phyloP scores from a whole-genome alignment of 2,888 invertebrate species.

The Mimas tiliae region DNA sequence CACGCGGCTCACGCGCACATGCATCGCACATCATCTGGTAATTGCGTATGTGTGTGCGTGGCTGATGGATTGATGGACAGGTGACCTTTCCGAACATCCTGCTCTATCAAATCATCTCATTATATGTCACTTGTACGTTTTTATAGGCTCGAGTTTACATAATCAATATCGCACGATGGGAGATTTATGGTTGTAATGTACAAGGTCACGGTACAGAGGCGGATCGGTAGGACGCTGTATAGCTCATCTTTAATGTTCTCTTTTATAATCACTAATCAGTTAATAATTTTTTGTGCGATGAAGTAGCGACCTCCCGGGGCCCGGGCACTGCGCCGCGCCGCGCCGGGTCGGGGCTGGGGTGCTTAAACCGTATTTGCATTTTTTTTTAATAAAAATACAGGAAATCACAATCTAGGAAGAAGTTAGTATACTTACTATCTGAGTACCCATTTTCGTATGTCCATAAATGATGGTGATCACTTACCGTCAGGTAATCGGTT shows the following conservation, averaged over 20 bases:
- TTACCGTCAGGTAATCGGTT: too few relatives aligned
- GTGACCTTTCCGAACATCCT: constrained; percentile 20
- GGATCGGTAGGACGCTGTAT: background rate
- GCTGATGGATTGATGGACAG: constrained; percentile 10
- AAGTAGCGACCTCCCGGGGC: background rate
- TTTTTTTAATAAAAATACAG: too few relatives aligned
- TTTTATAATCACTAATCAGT: background rate
- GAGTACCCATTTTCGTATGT: too few relatives aligned
- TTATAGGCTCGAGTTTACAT: constrained; percentile 4
- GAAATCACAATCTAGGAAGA: too few relatives aligned
- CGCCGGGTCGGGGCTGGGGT: too few relatives aligned
- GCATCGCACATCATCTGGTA: background rate
- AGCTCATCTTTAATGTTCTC: background rate
- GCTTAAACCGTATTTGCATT: too few relatives aligned
- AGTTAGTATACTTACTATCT: too few relatives aligned
- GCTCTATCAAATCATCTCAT: constrained; percentile 19
- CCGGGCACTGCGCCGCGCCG: too few relatives aligned
- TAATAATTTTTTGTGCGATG: background rate
- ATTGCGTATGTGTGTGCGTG: background rate
- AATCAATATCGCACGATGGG: constrained; percentile 14
- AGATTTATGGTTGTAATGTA: background rate
- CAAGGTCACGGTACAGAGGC: background rate
- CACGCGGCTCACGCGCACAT: background rate
- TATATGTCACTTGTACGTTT: constrained; percentile 11
- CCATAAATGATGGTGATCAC: too few relatives aligned